These are phyloP conservation scores for Pan troglodytes DNA, from an alignment of 2,113 vertebrate genomes.

Conservation along the genomic window NHGRI_mPanTro3-v2.1_pri NC_072402.2:137668501-137669000, in stretches of 20 bases:
- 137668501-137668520: neutral
- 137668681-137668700: neutral
- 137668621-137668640: neutral
- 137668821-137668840: neutral
- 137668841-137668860: neutral
- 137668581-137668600: neutral
- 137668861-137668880: neutral
- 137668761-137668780: neutral
- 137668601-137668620: neutral
- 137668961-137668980: conserved; percentile 25
- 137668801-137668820: neutral
- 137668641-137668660: neutral
- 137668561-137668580: neutral
- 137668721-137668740: neutral
- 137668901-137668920: neutral
- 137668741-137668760: neutral
- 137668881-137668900: conserved; percentile 5
- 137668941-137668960: conserved; percentile 37
- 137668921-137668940: conserved; percentile 20
- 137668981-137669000: conserved; percentile 38
- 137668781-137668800: neutral
- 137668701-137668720: neutral
- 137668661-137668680: neutral
- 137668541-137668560: neutral
- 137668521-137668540: neutral